Evolutionary conservation across 2,888 invertebrate species (phyloP).

Genomic region (Platycheirus albimanus): DNA sequence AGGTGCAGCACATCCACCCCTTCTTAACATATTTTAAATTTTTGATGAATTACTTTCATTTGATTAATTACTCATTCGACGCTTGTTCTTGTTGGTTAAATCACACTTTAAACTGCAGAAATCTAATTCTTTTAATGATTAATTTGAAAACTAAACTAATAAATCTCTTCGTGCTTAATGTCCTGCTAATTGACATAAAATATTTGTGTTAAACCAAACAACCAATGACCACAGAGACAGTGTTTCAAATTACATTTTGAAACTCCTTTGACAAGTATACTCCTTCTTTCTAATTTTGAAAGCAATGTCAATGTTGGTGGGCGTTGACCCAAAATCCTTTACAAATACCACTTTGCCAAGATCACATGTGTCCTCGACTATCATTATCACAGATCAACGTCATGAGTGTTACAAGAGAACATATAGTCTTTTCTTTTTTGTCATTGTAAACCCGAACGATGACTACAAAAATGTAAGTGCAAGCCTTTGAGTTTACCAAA

Average conservation of each 20-base stretch:
- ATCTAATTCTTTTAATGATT: slow-evolving; percentile 21
- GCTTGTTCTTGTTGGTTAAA: slow-evolving; percentile 8
- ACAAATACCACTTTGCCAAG: slow-evolving; percentile 25
- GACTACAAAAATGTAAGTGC: slow-evolving; percentile 3
- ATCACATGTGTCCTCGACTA: slow-evolving; percentile 19
- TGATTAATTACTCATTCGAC: slow-evolving; percentile 2
- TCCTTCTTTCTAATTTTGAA: slow-evolving; percentile 29
- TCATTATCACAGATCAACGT: slow-evolving; percentile 47
- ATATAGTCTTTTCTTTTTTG: slow-evolving; percentile 1
- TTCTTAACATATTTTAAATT: slow-evolving; percentile 3
- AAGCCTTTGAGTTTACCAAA: slow-evolving; percentile 57
- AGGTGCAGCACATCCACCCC: background rate
- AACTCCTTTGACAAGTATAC: background rate
- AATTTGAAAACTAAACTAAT: slow-evolving; percentile 36
- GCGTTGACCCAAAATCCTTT: slow-evolving; percentile 57
- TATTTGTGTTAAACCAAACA: background rate
- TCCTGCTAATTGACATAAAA: slow-evolving; percentile 28
- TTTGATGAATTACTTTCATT: slow-evolving; percentile 19
- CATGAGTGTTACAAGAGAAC: slow-evolving; percentile 22
- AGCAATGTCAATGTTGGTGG: slow-evolving; percentile 33
- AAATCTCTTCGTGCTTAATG: slow-evolving; percentile 19
- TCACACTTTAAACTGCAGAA: slow-evolving; percentile 5
- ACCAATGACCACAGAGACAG: slow-evolving; percentile 34
- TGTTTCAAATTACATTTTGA: slow-evolving; percentile 39
- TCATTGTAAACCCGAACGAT: slow-evolving; percentile 30